Base-by-base conservation (phyloP, 2,888 invertebrate genomes). In the Dicyrtomina minuta region DNA sequence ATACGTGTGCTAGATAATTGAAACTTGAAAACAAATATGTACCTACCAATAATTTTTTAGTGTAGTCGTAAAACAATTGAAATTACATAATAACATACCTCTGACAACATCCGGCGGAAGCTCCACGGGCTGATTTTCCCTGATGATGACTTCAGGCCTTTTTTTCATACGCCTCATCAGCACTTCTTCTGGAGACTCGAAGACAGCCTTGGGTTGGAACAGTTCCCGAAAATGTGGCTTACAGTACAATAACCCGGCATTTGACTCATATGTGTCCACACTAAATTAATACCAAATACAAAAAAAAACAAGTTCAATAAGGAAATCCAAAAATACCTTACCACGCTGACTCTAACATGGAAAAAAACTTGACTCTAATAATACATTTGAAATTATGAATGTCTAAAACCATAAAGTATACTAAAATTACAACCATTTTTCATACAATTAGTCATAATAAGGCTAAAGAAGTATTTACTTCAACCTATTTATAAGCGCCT, bases 61-160 rank as follows among this genome's bases (percentile, higher is more conserved):
- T 33, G 33, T 33, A 8, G 8, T 33, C 33, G 33, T 33, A 33
- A 53, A 53, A 53, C 24, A 8, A 53, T 22, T 22, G 22, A 20
- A 22, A 53, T 53, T 20, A 51, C 12, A 20, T 10, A 17, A 51
- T 51, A 2, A 12, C 46, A 13, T 62, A 93, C 93, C 91, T 89
- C 95, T 88, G 79, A 92, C 90, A 80, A 96, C 95, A 84, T 92
- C 94, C 79, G 93, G 92, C 74, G 94, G 94, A 80, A 94, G 84
- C 83, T 93, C 93, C 75, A 88, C 84, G 2, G 96, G 96, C 82
- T 92, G 90, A 83, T 92, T 95, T 85, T 95, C 95, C 79, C 93
- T 88, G 80, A 95, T 93, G 78, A 95, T 94, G 85, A 93, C 85
- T 83, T 93, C 92, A 76, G 90, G 90, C 82, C 89, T 91, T 81